Percentiles rank a stretch among this genome's conserved stretches.
phyloP scores from a whole-genome alignment of 2,888 invertebrate genomes.

The Ophion ventricosus region DNA sequence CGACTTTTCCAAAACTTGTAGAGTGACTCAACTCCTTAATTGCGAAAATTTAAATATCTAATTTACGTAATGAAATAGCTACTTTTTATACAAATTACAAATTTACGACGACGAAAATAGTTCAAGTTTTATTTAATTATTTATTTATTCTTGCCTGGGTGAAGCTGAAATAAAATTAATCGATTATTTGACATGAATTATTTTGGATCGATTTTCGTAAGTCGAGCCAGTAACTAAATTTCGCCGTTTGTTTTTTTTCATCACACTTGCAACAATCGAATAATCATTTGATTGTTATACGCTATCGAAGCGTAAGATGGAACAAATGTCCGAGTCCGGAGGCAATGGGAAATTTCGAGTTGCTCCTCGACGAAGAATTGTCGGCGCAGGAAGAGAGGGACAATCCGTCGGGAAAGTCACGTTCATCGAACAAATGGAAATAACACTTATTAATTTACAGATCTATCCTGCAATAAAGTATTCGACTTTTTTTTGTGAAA shows the following conservation, averaged over 20 bases:
- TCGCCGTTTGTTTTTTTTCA: constrained; percentile 19
- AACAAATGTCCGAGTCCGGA: constrained; percentile 91
- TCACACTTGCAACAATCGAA: not conserved
- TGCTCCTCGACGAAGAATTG: constrained; percentile 93
- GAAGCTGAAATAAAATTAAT: too few relatives aligned
- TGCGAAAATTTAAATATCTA: too few relatives aligned
- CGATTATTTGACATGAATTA: too few relatives aligned
- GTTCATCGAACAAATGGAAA: constrained; percentile 78
- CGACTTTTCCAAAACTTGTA: too few relatives aligned
- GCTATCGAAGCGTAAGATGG: constrained; percentile 89
- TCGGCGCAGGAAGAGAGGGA: constrained; percentile 87
- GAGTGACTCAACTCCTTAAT: too few relatives aligned
- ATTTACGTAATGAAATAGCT: too few relatives aligned
- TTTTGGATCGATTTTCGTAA: too few relatives aligned
- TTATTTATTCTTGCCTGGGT: too few relatives aligned
- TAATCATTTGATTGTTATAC: not conserved
- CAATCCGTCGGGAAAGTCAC: constrained; percentile 75
- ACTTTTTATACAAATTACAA: too few relatives aligned
- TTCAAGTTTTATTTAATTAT: too few relatives aligned
- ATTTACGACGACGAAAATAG: too few relatives aligned
- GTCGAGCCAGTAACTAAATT: too few relatives aligned
- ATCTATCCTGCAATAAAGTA: not conserved
- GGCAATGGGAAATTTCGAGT: constrained; percentile 92
- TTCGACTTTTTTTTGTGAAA: not conserved
- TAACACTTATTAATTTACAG: constrained; percentile 64